Conservation (phyloP, 2,113 vertebrate species). For the Phyllostomus hastatus region DNA sequence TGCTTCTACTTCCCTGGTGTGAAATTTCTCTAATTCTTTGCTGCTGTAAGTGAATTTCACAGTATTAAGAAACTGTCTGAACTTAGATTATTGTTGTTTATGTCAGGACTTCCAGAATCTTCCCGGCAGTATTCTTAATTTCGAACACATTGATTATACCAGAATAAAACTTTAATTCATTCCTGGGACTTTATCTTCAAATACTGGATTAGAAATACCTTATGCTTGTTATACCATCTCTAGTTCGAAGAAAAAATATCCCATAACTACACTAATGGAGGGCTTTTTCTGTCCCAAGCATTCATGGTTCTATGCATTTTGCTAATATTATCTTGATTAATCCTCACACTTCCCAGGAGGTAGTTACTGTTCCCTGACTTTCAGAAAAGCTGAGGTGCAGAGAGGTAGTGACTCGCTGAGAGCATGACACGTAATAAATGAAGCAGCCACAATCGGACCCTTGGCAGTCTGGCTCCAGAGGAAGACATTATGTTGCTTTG, state of each 20-base stretch:
- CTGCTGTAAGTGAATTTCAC: neutral
- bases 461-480: neutral
- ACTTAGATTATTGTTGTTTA: neutral
- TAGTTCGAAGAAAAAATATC: neutral
- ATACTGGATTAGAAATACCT: neutral
- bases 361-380: neutral
- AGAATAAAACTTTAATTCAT: neutral
- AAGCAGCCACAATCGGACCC: neutral
- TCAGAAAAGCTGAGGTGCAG: neutral
- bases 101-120: neutral
- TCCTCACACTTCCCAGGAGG: neutral
- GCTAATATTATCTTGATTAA: neutral
- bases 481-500: neutral
- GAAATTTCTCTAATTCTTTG: slow-evolving; percentile 23
- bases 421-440: neutral
- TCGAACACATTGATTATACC: neutral
- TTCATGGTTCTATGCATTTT: neutral
- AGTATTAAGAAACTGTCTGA: neutral
- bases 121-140: neutral
- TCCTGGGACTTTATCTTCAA: neutral
- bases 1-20: neutral
- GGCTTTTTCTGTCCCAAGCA: neutral
- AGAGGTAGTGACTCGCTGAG: neutral
- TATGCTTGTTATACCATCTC: neutral
- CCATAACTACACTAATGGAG: neutral